Evolutionary conservation across 2,888 invertebrate genomes (phyloP).

Genomic region (Spisula subtruncata): DNA sequence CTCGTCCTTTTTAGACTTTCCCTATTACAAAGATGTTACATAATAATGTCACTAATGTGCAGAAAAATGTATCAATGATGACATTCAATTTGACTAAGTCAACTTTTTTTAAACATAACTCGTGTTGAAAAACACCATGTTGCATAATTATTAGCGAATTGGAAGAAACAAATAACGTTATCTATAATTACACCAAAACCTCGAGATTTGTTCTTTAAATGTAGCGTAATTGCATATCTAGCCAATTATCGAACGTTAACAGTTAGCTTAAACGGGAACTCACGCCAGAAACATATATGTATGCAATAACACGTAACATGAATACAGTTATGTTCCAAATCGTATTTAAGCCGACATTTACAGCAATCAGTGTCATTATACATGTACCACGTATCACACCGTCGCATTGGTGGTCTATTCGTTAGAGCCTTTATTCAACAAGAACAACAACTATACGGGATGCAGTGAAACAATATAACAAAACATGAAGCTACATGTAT

Average conservation of each 20-base stretch:
- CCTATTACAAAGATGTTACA: too few species aligned
- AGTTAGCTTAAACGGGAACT: neutral
- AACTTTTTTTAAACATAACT: neutral
- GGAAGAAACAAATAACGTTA: neutral
- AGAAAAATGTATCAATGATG: too few species aligned
- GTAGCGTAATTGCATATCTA: neutral
- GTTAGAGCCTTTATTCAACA: too few species aligned
- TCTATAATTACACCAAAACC: neutral
- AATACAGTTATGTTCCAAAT: neutral
- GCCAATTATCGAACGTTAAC: neutral
- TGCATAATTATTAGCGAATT: neutral
- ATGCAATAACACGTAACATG: neutral
- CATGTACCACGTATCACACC: too few species aligned
- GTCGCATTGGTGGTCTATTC: too few species aligned
- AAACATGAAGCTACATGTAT: too few species aligned
- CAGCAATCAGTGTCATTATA: too few species aligned
- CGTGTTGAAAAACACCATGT: neutral
- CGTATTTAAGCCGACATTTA: too few species aligned
- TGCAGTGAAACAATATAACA: too few species aligned
- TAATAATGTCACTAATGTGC: too few species aligned
- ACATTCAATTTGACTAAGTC: neutral
- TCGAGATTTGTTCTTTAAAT: neutral
- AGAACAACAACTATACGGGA: too few species aligned
- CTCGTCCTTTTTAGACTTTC: too few species aligned
- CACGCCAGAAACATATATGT: neutral